Evolutionary conservation across 2,113 vertebrate species (phyloP).

Genomic region (Chinchilla lanigera): DNA sequence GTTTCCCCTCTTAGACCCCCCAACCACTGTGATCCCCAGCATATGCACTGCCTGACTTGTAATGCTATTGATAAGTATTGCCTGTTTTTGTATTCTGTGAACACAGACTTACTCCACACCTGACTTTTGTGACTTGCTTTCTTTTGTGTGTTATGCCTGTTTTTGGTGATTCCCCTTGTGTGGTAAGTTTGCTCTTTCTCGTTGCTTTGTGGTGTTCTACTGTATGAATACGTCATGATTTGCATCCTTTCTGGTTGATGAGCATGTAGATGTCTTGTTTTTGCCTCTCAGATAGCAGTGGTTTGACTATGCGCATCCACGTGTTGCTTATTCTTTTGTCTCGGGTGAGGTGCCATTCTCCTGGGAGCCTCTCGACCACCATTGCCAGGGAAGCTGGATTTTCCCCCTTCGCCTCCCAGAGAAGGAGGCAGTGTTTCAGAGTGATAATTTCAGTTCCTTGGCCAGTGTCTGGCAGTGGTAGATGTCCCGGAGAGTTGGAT

Average conservation of each 20-base stretch:
- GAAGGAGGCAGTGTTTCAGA: neutral
- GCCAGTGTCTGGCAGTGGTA: neutral
- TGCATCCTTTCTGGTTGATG: neutral
- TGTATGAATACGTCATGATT: neutral
- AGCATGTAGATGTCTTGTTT: neutral
- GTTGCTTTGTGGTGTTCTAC: neutral
- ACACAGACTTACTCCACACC: rapidly evolving
- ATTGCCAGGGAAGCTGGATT: neutral
- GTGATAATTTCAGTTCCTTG: neutral
- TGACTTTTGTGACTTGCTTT: neutral
- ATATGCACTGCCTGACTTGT: neutral
- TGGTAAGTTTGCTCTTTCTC: neutral
- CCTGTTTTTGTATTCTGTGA: neutral
- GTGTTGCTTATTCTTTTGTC: neutral
- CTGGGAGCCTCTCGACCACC: neutral
- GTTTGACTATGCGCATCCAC: neutral
- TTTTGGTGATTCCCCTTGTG: neutral
- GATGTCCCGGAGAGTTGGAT: neutral
- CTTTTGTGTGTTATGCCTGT: neutral
- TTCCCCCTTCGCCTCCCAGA: rapidly evolving
- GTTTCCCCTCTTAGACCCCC: neutral
- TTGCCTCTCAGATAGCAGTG: neutral
- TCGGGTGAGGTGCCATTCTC: neutral
- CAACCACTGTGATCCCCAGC: neutral
- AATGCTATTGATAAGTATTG: too few relatives aligned